Evolutionary conservation across 2,797 vertebrate genomes (phyloP).

Genomic region (Tauraco hartlaubi): DNA sequence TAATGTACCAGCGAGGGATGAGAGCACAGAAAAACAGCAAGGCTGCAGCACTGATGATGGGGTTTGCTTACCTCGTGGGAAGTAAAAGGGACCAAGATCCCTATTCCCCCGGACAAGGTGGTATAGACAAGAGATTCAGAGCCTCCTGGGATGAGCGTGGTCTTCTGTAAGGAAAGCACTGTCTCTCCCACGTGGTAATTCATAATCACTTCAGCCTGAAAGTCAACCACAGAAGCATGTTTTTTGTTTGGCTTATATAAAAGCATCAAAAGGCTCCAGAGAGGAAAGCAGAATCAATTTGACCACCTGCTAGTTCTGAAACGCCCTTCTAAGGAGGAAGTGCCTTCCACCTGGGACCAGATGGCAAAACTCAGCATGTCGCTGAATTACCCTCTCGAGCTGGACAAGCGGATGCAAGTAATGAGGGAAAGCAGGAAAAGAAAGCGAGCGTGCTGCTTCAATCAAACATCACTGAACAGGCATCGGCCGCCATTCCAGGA

Average conservation of each 20-base stretch:
- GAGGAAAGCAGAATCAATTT: not conserved
- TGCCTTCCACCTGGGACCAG: constrained; percentile 33
- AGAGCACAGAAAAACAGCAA: not conserved
- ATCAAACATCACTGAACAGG: not conserved
- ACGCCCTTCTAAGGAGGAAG: not conserved
- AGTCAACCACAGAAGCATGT: not conserved
- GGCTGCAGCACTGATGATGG: rapidly evolving
- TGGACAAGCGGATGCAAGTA: not conserved
- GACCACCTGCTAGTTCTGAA: constrained; percentile 20
- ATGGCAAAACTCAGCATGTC: not conserved
- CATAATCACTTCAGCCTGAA: constrained; percentile 94
- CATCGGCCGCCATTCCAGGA: not conserved
- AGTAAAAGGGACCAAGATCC: constrained; percentile 97
- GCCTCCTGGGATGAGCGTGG: constrained; percentile 95
- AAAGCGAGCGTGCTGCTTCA: not conserved
- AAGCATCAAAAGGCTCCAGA: not conserved
- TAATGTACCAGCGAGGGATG: not conserved
- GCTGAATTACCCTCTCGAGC: not conserved
- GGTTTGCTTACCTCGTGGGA: constrained; percentile 91
- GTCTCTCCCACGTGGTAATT: constrained; percentile 98
- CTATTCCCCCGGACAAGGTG: constrained; percentile 95
- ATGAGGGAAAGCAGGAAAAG: not conserved
- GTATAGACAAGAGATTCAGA: constrained; percentile 98
- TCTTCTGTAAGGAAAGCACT: constrained; percentile 95
- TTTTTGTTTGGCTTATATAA: not conserved